phyloP scores from a whole-genome alignment of 2,888 invertebrate species.

The Stenodera caucasica region DNA sequence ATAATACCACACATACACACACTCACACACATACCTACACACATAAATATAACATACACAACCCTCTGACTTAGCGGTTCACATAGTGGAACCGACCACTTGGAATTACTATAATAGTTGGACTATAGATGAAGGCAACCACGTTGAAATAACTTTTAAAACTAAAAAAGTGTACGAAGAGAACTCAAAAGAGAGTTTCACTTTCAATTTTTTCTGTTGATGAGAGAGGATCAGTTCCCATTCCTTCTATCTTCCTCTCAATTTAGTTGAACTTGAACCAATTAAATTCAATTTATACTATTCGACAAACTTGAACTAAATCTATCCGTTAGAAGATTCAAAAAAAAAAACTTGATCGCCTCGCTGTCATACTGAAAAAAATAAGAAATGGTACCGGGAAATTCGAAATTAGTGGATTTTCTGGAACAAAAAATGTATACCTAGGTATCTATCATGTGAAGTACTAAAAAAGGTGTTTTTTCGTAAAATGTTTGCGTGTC shows the following conservation, averaged over 20 bases:
- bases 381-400: too few relatives aligned
- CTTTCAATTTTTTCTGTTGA: not conserved
- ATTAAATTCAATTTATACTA: not conserved
- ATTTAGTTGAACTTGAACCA: not conserved
- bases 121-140: conserved; percentile 16
- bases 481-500: not conserved
- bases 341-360: too few relatives aligned
- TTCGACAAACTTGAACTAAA: not conserved
- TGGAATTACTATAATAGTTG: not conserved
- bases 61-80: conserved; percentile 22
- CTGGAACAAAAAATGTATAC: too few relatives aligned
- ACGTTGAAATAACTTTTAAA: conserved; percentile 16
- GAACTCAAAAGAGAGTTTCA: too few relatives aligned
- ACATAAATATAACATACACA: conserved; percentile 16
- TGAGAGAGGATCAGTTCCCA: not conserved
- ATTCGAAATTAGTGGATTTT: too few relatives aligned
- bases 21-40: conserved; percentile 22
- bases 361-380: too few relatives aligned
- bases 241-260: not conserved
- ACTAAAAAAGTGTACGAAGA: too few relatives aligned
- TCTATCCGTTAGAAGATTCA: too few relatives aligned
- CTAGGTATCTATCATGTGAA: too few relatives aligned
- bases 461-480: too few relatives aligned
- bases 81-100: conserved; percentile 23
- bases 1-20: conserved; percentile 27